Percentiles rank a stretch among this genome's conserved stretches.
phyloP scores from a whole-genome alignment of 2,797 vertebrate genomes.

The Allobates femoralis region DNA sequence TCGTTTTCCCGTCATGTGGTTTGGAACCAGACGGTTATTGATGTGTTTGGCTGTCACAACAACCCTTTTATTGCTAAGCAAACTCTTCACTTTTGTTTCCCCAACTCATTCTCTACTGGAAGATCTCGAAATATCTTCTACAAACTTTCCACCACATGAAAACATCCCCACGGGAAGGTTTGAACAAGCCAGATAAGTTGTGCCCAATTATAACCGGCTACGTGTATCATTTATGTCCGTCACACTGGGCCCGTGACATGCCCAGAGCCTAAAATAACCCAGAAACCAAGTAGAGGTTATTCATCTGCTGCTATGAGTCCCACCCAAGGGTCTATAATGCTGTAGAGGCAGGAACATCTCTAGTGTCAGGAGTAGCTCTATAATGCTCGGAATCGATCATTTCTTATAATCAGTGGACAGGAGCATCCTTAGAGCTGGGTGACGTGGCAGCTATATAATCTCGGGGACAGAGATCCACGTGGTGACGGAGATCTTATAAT shows the following conservation, averaged over 20 bases:
- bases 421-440: too few species aligned
- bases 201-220: constrained; percentile 11
- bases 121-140: constrained; percentile 46
- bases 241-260: neutral
- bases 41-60: constrained; percentile 40
- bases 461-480: too few species aligned
- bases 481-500: too few species aligned
- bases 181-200: constrained; percentile 40
- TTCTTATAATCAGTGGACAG: too few species aligned
- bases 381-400: too few species aligned
- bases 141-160: constrained; percentile 50
- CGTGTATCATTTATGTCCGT: neutral
- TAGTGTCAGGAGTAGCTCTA: too few species aligned
- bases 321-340: too few species aligned
- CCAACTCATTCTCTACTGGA: constrained; percentile 22
- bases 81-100: constrained; percentile 32
- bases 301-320: neutral
- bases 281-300: neutral
- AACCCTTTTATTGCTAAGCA: constrained; percentile 37
- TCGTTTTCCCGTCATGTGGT: constrained; percentile 13
- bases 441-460: too few species aligned
- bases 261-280: neutral
- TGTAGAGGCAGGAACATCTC: too few species aligned
- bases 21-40: constrained; percentile 19
- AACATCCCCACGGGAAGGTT: constrained; percentile 39